Percentiles rank a stretch among this genome's conserved stretches.
phyloP scores from a whole-genome alignment of 2,797 vertebrate genomes.

The Borostomias antarcticus region DNA sequence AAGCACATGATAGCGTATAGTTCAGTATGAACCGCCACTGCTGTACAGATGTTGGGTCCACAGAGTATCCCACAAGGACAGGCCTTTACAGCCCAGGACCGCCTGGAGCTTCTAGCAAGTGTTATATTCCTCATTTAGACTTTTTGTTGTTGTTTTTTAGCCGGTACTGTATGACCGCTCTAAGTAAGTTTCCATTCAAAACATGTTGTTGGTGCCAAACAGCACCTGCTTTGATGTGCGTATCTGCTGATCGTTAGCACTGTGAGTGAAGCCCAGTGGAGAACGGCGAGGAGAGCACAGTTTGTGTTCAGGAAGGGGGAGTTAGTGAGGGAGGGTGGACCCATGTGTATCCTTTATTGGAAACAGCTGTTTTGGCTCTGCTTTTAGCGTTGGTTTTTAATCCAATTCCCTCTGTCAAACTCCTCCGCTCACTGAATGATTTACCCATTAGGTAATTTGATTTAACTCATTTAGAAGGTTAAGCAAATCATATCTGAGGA shows the following conservation, averaged over 20 bases:
- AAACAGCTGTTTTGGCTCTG: constrained; percentile 71
- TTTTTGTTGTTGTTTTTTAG: background rate
- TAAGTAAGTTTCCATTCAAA: constrained; percentile 58
- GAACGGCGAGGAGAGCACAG: constrained; percentile 42
- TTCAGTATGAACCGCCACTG: constrained; percentile 40
- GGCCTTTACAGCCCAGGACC: constrained; percentile 23
- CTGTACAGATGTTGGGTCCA: constrained; percentile 55
- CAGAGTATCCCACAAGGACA: constrained; percentile 30
- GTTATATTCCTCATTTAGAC: constrained; percentile 40
- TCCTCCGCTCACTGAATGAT: constrained; percentile 63
- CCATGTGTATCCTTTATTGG: constrained; percentile 64
- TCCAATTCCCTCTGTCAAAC: constrained; percentile 64
- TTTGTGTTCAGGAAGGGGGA: constrained; percentile 48
- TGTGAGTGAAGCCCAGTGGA: constrained; percentile 16
- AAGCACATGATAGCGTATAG: constrained; percentile 46
- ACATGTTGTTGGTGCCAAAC: constrained; percentile 51
- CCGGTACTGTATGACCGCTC: constrained; percentile 40
- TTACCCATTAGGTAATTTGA: constrained; percentile 65
- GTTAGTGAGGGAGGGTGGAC: constrained; percentile 26
- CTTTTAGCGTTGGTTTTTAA: constrained; percentile 57
- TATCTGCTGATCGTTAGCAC: constrained; percentile 49
- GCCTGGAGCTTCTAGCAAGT: constrained; percentile 30
- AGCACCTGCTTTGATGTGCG: constrained; percentile 58
- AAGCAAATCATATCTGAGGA: constrained; percentile 54
- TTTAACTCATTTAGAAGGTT: constrained; percentile 57